A percentile compares a stretch with the other conserved stretches of the same genome.
These are phyloP conservation scores for Garrulus glandarius DNA, from an alignment of 2,797 vertebrate genomes.

Conservation along the genomic window DNA sequence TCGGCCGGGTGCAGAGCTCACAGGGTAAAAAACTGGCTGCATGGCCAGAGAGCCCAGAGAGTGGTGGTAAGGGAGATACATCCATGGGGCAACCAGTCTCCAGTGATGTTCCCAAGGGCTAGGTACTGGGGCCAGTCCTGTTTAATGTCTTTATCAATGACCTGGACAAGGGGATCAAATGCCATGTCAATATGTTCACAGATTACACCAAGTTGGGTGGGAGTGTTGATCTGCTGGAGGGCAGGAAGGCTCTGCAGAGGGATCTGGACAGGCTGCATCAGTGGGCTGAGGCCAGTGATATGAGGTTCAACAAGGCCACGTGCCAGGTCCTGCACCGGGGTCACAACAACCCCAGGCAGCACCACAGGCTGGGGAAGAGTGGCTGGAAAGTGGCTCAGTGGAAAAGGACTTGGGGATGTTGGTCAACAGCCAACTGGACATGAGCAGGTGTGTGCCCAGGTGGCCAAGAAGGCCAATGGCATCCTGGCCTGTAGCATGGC, in stretches of 20 bases:
- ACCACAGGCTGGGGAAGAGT: too few relatives aligned
- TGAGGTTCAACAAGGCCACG: not conserved
- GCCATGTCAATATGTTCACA: not conserved
- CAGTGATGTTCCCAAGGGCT: not conserved
- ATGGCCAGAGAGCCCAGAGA: not conserved
- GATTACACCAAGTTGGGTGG: not conserved
- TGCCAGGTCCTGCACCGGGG: fast-evolving
- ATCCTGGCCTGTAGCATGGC: not conserved
- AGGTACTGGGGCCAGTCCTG: not conserved
- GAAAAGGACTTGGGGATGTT: not conserved
- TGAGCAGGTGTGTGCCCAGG: not conserved
- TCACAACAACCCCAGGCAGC: not conserved
- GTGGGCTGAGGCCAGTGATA: not conserved
- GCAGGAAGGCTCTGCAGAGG: not conserved
- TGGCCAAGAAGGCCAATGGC: not conserved
- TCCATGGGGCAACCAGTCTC: not conserved
- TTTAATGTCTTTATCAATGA: not conserved
- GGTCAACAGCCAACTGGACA: not conserved
- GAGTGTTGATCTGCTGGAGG: not conserved
- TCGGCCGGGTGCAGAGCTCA: fast-evolving
- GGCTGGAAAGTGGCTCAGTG: fast-evolving
- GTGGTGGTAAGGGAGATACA: not conserved
- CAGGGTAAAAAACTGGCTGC: not conserved
- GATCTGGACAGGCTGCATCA: not conserved
- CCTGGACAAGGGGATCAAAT: not conserved